A percentile compares a stretch with the other conserved stretches of the same genome.
Conservation (phyloP, 2,888 invertebrate genomes). For the Choreutis nemorana region DNA sequence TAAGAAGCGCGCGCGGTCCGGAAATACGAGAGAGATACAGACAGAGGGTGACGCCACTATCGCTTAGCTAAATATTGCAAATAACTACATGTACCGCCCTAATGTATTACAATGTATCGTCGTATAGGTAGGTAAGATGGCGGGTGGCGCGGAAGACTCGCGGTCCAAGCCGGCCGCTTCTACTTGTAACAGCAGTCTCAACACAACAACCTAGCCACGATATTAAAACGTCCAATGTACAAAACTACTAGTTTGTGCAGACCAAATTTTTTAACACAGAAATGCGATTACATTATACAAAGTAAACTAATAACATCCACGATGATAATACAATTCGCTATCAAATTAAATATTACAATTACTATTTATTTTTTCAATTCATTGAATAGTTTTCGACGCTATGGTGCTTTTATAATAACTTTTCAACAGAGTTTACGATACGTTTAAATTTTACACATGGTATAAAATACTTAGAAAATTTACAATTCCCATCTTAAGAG, state of each 20-base stretch:
- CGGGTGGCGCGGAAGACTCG: slow-evolving; percentile 29
- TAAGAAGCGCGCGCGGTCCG: slow-evolving; percentile 8
- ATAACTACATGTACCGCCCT: slow-evolving; percentile 54
- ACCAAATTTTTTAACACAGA: slow-evolving; percentile 18
- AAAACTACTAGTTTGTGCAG: slow-evolving; percentile 46
- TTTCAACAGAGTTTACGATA: slow-evolving; percentile 32
- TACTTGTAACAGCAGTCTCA: slow-evolving; percentile 23
- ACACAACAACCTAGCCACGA: slow-evolving; percentile 27
- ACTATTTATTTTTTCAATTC: slow-evolving; percentile 17
- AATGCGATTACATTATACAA: slow-evolving; percentile 9
- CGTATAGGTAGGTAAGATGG: slow-evolving; percentile 38
- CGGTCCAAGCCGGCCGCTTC: slow-evolving; percentile 9
- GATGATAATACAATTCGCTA: slow-evolving; percentile 21
- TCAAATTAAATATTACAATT: slow-evolving; percentile 5
- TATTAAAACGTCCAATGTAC: slow-evolving; percentile 28
- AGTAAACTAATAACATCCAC: slow-evolving; percentile 16
- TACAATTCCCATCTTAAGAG: slow-evolving; percentile 55
- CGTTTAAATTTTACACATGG: slow-evolving; percentile 44
- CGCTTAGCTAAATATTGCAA: slow-evolving; percentile 56
- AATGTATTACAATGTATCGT: slow-evolving; percentile 25
- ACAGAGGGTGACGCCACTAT: slow-evolving; percentile 28
- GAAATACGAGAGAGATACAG: background rate
- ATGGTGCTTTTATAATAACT: slow-evolving; percentile 29
- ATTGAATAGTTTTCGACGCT: slow-evolving; percentile 23
- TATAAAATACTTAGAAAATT: slow-evolving; percentile 65